These are phyloP conservation scores for Echinarachnius parma DNA, from an alignment of 53 echinoderm and acorn worm species.

Conservation along the genomic window DNA sequence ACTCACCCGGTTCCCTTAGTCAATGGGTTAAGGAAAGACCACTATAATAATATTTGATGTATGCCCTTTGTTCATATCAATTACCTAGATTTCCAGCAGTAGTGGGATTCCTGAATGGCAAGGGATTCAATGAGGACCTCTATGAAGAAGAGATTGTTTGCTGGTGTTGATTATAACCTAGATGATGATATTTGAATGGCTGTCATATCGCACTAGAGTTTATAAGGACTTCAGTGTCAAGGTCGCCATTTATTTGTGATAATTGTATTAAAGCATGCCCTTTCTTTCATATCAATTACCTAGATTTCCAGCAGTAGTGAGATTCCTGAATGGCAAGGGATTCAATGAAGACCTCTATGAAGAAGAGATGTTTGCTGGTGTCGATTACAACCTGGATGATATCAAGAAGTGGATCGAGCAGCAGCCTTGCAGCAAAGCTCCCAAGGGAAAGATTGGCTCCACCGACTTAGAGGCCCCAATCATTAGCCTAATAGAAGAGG, in stretches of 20 bases:
- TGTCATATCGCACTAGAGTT: too few relatives aligned
- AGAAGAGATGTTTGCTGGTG: conserved; percentile 70
- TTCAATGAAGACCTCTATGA: conserved; percentile 70
- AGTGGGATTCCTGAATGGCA: conserved; percentile 49
- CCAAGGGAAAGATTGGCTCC: conserved; percentile 67
- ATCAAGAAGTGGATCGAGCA: conserved; percentile 73
- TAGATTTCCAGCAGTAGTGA: conserved; percentile 86
- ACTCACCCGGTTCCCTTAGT: too few relatives aligned
- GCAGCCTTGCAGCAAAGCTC: conserved; percentile 65
- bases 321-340: conserved; percentile 43
- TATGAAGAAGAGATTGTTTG: conserved; percentile 86
- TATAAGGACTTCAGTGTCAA: too few relatives aligned
- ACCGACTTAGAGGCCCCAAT: conserved; percentile 66
- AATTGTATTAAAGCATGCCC: too few relatives aligned
- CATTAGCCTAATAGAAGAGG: conserved; percentile 69
- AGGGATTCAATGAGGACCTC: conserved; percentile 53
- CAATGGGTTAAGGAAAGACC: too few relatives aligned
- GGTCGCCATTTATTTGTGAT: too few relatives aligned
- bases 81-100: conserved; percentile 94
- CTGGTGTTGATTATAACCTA: conserved; percentile 27
- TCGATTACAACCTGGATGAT: conserved; percentile 60
- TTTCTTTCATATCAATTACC: too few relatives aligned
- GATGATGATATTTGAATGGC: too few relatives aligned
- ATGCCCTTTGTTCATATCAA: too few relatives aligned
- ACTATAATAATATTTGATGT: too few relatives aligned